Evolutionary conservation across 2,888 invertebrate species (phyloP).

Genomic region (Brachypalpus laphriformis): DNA sequence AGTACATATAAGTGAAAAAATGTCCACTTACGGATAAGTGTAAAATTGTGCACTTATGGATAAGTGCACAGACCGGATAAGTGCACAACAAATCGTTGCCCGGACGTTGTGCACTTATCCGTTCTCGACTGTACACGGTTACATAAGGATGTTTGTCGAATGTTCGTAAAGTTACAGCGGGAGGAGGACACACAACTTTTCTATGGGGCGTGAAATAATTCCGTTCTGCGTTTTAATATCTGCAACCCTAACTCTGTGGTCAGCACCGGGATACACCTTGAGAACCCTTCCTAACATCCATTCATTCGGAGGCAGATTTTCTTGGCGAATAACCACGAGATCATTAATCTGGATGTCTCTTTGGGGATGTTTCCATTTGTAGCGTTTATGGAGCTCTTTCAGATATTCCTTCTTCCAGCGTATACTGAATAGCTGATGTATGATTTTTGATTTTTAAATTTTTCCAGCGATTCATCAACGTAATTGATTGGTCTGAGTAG

Average conservation of each 20-base stretch:
- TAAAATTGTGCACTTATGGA: too few species aligned
- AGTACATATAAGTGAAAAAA: too few species aligned
- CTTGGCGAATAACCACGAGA: constrained; percentile 34
- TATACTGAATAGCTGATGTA: constrained; percentile 6
- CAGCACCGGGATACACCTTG: constrained; percentile 23
- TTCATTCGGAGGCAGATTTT: constrained; percentile 22
- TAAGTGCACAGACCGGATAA: too few species aligned
- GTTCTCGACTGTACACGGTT: too few species aligned
- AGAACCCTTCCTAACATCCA: constrained; percentile 47
- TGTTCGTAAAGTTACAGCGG: neutral
- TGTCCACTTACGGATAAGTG: too few species aligned
- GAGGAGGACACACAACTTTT: neutral
- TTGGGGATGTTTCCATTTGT: constrained; percentile 56
- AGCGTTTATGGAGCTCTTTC: constrained; percentile 48
- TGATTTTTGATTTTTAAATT: constrained; percentile 7
- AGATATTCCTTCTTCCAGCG: constrained; percentile 35
- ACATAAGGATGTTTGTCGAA: too few species aligned
- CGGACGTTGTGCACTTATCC: too few species aligned
- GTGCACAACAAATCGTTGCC: too few species aligned
- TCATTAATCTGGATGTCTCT: constrained; percentile 26
- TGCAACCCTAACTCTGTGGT: neutral
- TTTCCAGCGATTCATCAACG: constrained; percentile 5
- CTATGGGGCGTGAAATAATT: neutral
- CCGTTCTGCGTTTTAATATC: constrained; percentile 1
- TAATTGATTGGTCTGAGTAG: neutral